A percentile compares a stretch with the other conserved stretches of the same genome.
Conservation (phyloP, 2,888 invertebrate species). For the Pristionchus entomophagus region DNA sequence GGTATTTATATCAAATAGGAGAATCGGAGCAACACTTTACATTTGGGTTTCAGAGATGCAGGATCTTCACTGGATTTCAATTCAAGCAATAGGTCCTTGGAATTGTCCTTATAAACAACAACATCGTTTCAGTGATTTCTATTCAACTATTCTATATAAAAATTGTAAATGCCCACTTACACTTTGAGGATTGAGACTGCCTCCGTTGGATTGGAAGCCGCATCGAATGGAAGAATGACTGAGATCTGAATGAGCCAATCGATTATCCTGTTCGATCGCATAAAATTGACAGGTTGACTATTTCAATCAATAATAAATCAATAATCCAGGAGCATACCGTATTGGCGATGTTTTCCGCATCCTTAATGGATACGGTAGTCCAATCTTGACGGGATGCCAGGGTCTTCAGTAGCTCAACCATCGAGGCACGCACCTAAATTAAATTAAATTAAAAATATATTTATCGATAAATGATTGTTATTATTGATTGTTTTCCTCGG, state of each 20-base stretch:
- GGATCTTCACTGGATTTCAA: neutral
- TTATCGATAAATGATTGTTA: no score
- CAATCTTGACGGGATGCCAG: slow-evolving; percentile 63
- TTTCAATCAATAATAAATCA: slow-evolving; percentile 5
- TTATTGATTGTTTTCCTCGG: no score
- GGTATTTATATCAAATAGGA: no score
- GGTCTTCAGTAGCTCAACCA: slow-evolving; percentile 64
- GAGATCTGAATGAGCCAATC: slow-evolving; percentile 3
- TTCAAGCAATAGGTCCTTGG: neutral
- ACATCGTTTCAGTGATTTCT: neutral
- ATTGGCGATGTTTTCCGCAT: slow-evolving; percentile 54
- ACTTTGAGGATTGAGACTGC: slow-evolving; percentile 56
- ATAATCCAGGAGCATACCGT: slow-evolving; percentile 5
- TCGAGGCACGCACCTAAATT: slow-evolving; percentile 67
- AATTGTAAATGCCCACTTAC: slow-evolving; percentile 11
- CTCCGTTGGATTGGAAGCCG: slow-evolving; percentile 55
- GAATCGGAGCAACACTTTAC: neutral
- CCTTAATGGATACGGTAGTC: slow-evolving; percentile 60
- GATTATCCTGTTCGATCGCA: no score
- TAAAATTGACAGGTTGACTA: no score
- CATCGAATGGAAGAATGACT: slow-evolving; percentile 55
- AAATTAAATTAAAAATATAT: neutral
- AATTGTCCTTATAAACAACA: no score
- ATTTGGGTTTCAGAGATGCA: neutral
- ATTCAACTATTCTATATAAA: no score